phyloP scores from a whole-genome alignment of 2,888 invertebrate genomes.

The Pandemis corylana region DNA sequence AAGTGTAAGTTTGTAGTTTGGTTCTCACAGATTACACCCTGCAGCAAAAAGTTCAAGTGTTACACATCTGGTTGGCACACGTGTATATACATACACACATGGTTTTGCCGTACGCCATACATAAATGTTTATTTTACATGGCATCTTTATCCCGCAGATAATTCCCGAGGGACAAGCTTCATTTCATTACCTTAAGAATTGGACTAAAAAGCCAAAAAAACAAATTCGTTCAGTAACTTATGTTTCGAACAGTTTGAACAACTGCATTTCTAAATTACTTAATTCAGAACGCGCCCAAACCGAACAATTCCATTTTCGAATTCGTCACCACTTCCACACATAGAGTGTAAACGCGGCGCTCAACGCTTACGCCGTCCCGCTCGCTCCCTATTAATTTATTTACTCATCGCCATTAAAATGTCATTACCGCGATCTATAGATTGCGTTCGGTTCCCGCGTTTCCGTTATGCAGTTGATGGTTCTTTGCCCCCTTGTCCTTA shows the following conservation, averaged over 20 bases:
- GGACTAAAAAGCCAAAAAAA: too few species aligned
- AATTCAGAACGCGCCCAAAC: background rate
- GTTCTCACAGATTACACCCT: conserved; percentile 35
- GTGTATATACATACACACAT: conserved; percentile 30
- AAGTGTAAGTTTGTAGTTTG: conserved; percentile 24
- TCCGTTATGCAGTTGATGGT: conserved; percentile 50
- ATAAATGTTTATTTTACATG: conserved; percentile 6
- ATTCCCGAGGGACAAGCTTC: background rate
- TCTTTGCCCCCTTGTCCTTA: conserved; percentile 47
- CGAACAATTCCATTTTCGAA: background rate
- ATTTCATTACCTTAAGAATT: too few species aligned
- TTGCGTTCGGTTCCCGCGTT: conserved; percentile 41
- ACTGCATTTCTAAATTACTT: background rate
- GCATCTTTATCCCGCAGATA: background rate
- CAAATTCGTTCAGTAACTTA: too few species aligned
- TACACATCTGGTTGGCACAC: conserved; percentile 35
- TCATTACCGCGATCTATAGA: conserved; percentile 47
- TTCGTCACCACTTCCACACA: background rate
- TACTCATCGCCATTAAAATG: conserved; percentile 51
- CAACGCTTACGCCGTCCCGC: background rate
- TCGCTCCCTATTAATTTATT: conserved; percentile 45
- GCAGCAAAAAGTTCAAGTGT: conserved; percentile 37
- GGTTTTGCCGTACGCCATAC: background rate
- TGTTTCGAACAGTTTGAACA: too few species aligned
- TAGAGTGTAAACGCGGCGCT: conserved; percentile 23